Evolutionary conservation across 2,888 invertebrate genomes (phyloP), one percentile per base, ranked within the genome.

Genomic region (Zele albiditarsus): DNA sequence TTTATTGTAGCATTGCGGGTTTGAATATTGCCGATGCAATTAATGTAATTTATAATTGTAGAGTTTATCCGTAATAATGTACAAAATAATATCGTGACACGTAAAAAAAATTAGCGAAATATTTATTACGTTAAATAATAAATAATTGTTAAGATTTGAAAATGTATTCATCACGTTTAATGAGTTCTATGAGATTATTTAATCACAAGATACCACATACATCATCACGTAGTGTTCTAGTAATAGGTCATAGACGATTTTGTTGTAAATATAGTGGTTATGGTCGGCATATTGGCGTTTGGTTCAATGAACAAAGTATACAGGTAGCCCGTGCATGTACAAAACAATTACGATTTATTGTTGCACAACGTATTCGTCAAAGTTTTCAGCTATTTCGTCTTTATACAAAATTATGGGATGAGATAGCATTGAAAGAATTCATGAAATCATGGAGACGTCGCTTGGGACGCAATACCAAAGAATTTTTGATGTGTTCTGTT

Each of bases 361-460:
- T 88, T 60, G 94, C 93, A 0, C 93, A 93, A 82, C 90, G 93
- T 46, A 88, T 93, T 0, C 89, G 93, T 71, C 90, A 93, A 65
- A 90, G 92, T n/a, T 91, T 93, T 78, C 93, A 94, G 84, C 90
- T 94, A 86, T 90, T 93, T 80, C 91, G 90, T 72, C 89, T 93
- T 70, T 94, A 94, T 82, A 91, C 92, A 12, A 91, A 90, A 77
- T 90, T 93, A 78, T 94, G 93, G 91, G 93, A 93, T 71, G 92
- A 93, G 71, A 89, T 90, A 23, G 92, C 92, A 2, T 86, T 93
- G 1, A 90, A 87, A 75, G 91, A 92, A 76, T 90, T 93, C 25
- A 84, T 93, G 38, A 90, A 87, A 78, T 85, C 86, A 38, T 89
- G 92, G 86, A 88, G 89, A 69, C 86, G 86, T 58, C 89, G 89